Base-by-base conservation (phyloP, 2,888 invertebrate species). In the Orthosia gothica region DNA sequence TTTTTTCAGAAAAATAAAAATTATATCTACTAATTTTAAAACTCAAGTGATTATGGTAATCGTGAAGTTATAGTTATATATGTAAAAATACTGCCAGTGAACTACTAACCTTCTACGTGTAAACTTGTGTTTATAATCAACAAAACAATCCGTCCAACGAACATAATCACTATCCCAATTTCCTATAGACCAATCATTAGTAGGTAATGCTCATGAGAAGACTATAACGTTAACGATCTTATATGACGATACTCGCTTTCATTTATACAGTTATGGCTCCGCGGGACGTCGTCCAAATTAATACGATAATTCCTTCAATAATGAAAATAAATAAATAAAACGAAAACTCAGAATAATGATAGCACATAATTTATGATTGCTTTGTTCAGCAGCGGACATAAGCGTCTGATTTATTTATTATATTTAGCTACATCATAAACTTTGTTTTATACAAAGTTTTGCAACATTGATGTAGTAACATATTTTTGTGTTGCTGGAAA, bases 271-370 rank as follows among this genome's bases (percentile, higher is more conserved):
- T 61, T 70, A 76, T 54, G 13, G 49, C 77, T 62, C 68, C 18
- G 52, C 61, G 40, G 77, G 83, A 69, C 45, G 57, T 58, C 83
- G 66, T 64, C 66, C 64, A n/a, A 64, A 77, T 84, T 75, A 75
- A 74, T 77, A 61, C 65, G 55, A 73, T 73, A 73, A 74, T 75
- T 67, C 58, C 55, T 15, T 54, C 40, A 62, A 77, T 77, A 73
- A 76, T 80, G 47, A 72, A 79, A 64, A 55, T 76, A 76, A 76
- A 74, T 84, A 67, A n/a, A n/a, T n/a, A n/a, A n/a, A n/a, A 71
- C 61, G 67, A n/a, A n/a, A n/a, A n/a, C 23, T 64, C 70, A n/a
- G 64, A 71, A 75, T 73, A 79, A 70, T 66, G 70, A 59, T 64
- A 67, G 67, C 63, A 54, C 61, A 59, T 83, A 72, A 75, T 65